These are phyloP conservation scores for Apis florea DNA, from an alignment of 1,140 invertebrate species.

Conservation along the genomic window DNA sequence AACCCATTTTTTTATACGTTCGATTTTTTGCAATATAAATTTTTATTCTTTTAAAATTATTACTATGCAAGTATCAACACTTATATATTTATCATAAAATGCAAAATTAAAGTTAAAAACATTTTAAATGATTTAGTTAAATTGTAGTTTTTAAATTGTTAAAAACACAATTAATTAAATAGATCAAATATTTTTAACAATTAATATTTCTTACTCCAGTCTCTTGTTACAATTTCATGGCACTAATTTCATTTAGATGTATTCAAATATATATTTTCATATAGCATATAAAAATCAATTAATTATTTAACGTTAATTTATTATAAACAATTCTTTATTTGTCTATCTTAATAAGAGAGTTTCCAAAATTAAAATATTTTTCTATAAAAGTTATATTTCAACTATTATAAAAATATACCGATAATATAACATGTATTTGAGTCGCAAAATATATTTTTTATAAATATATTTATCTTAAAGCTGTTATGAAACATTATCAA, in stretches of 20 bases:
- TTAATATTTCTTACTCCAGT: constrained; percentile 16
- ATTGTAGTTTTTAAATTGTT: not conserved
- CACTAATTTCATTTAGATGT: constrained; percentile 30
- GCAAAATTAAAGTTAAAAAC: not conserved
- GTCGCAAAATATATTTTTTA: constrained; percentile 31
- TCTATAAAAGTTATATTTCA: constrained; percentile 26
- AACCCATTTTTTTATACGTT: constrained; percentile 24
- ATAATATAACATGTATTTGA: constrained; percentile 3
- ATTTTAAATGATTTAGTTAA: not conserved
- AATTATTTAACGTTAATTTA: not conserved
- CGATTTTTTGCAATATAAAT: constrained; percentile 9
- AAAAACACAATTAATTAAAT: constrained; percentile 5
- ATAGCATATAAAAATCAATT: not conserved
- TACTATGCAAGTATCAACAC: constrained; percentile 38
- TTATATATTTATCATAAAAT: not conserved
- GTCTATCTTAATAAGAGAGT: constrained; percentile 11
- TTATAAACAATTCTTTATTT: constrained; percentile 25
- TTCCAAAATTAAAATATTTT: constrained; percentile 22
- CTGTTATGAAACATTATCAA: constrained; percentile 24
- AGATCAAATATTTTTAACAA: not conserved
- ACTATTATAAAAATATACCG: constrained; percentile 40
- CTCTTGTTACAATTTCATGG: constrained; percentile 37
- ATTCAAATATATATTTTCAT: constrained; percentile 1
- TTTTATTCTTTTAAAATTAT: not conserved
- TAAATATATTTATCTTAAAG: constrained; percentile 30